Base-by-base conservation (phyloP, 1,140 invertebrate species). In the Euschistus heros region DNA sequence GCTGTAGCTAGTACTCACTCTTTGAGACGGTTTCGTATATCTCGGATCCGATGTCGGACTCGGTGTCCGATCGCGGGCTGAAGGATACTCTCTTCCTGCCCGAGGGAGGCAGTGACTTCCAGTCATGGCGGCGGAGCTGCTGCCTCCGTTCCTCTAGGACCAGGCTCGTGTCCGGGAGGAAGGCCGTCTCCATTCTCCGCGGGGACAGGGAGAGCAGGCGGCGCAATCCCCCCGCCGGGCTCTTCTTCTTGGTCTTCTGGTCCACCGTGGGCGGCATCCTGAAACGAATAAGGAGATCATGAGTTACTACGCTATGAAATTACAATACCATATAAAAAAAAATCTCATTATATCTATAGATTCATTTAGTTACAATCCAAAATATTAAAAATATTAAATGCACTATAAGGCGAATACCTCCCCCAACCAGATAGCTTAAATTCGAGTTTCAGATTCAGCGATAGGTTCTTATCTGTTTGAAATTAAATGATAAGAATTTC, bases 121-220 rank as follows among this genome's bases (percentile, higher is more conserved):
- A 44, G 17, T 61, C 30, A 30, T 42, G 59, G 26, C 37, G 26
- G 17, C 30, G n/a, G 47, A 64, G 46, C 27, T 64, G 47, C 47
- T 52, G 27, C n/a, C 50, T 22, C n/a, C 63, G 22, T 17, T 64
- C 63, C 30, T 64, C 63, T 7, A 64, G 47, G 15, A 64, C 63
- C 46, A 64, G 47, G 20, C 22, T 30, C 46, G 63, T 64, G 63
- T 64, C 63, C 10, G 63, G 63, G 20, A 64, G 54, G 54, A 57
- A 57, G 18, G 54, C 54, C 18, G 54, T 57, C 54, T 57, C 54
- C 54, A 57, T 24, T 6, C 54, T 22, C 15, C 54, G 18, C 3
- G 54, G 54, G 4, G 54, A 57, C 10, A 57, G 54, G 4, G 54
- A 57, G 18, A 57, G 54, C 2, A 57, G 24, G 14, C 54, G 18